Conservation (phyloP, 2,797 vertebrate genomes). For the Muscicapa striata region DNA sequence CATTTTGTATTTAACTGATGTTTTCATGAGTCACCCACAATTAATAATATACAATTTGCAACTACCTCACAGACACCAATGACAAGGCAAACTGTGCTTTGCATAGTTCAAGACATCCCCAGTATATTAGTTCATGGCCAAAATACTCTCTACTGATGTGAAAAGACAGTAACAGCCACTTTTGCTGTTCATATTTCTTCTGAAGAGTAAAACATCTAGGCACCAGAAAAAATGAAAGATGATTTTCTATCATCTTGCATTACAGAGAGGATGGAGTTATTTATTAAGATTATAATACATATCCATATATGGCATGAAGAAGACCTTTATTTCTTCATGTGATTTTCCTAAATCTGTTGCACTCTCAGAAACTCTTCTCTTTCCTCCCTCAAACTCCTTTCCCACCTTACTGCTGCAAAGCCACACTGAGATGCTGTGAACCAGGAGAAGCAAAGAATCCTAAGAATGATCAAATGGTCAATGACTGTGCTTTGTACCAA, state of each 20-base stretch:
- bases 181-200: background rate
- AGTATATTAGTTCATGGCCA: background rate
- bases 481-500: background rate
- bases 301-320: background rate
- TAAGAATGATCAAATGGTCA: background rate
- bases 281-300: background rate
- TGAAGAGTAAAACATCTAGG: background rate
- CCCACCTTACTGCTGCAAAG: background rate
- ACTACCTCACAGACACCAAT: background rate
- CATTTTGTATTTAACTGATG: background rate
- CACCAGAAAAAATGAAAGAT: background rate
- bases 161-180: background rate
- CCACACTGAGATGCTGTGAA: background rate
- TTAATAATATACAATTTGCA: background rate
- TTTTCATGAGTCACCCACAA: background rate
- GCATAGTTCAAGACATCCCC: background rate
- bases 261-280: background rate
- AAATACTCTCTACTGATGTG: background rate
- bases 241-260: background rate
- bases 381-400: background rate
- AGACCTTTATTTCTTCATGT: background rate
- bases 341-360: background rate
- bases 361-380: background rate
- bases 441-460: background rate
- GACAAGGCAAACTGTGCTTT: background rate